Conservation (phyloP, 2,888 invertebrate species). For the Aleiodes alternator region DNA sequence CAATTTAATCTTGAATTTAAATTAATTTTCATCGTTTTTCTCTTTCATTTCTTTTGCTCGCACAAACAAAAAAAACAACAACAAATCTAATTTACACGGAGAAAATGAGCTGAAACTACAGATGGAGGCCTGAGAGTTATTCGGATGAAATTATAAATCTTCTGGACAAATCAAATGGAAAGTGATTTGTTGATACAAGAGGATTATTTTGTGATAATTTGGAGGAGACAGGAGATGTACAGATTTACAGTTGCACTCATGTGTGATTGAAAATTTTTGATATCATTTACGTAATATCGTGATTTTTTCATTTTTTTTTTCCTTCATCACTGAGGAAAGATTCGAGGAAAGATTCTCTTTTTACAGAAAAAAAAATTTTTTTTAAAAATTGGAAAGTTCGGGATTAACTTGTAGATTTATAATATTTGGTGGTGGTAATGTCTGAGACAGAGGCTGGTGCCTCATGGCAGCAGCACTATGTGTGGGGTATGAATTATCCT, state of each 20-base stretch:
- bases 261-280: too few relatives aligned
- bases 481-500: slow-evolving; percentile 62
- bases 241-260: too few relatives aligned
- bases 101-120: slow-evolving; percentile 14
- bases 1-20: not conserved
- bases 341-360: too few relatives aligned
- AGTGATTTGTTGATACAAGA: too few relatives aligned
- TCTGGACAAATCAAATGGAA: too few relatives aligned
- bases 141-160: not conserved
- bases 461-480: slow-evolving; percentile 71
- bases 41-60: not conserved
- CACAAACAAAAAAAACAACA: not conserved
- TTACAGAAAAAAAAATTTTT: too few relatives aligned
- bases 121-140: not conserved
- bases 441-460: slow-evolving; percentile 63
- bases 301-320: not conserved
- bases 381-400: too few relatives aligned
- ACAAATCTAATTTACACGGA: not conserved
- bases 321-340: not conserved
- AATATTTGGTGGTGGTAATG: slow-evolving; percentile 57
- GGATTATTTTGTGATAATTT: too few relatives aligned
- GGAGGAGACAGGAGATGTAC: too few relatives aligned
- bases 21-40: slow-evolving; percentile 17
- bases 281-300: too few relatives aligned
- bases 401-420: slow-evolving; percentile 17